phyloP scores from a whole-genome alignment of 2,113 vertebrate genomes.

The Dipodomys spectabilis region DNA sequence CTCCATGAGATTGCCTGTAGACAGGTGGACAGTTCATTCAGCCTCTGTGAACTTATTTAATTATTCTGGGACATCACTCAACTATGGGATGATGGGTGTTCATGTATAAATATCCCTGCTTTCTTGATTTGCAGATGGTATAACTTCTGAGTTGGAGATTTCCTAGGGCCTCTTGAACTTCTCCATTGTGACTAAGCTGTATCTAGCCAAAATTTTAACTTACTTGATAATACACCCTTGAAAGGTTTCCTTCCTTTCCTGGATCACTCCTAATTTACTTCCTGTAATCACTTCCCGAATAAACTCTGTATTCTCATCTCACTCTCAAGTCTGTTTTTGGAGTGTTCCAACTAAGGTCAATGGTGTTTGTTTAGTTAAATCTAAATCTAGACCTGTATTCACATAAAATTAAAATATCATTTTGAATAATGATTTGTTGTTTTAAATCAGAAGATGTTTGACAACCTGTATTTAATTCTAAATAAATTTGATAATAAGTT shows the following conservation, averaged over 20 bases:
- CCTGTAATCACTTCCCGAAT: not conserved
- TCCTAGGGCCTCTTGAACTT: not conserved
- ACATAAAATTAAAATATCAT: not conserved
- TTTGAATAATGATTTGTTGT: not conserved
- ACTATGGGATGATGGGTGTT: not conserved
- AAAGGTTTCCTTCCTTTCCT: not conserved
- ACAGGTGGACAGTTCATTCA: not conserved
- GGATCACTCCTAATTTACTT: not conserved
- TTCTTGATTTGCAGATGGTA: not conserved
- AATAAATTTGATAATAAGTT: constrained; percentile 8
- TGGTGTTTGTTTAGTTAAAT: not conserved
- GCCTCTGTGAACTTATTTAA: not conserved
- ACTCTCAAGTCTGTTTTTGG: not conserved
- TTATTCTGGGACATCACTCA: not conserved
- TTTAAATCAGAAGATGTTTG: constrained; percentile 31
- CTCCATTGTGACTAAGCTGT: not conserved
- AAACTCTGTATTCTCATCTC: not conserved
- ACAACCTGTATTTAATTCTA: constrained; percentile 18
- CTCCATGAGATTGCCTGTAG: not conserved
- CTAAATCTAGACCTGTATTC: not conserved
- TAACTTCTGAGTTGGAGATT: not conserved
- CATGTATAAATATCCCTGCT: not conserved
- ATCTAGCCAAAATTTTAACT: not conserved
- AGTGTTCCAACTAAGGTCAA: constrained; percentile 7
- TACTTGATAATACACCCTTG: not conserved